Evolutionary conservation across 2,797 vertebrate genomes (phyloP), one percentile per base, ranked within the genome.

Genomic region (Sternarchorhynchus goeldii): DNA sequence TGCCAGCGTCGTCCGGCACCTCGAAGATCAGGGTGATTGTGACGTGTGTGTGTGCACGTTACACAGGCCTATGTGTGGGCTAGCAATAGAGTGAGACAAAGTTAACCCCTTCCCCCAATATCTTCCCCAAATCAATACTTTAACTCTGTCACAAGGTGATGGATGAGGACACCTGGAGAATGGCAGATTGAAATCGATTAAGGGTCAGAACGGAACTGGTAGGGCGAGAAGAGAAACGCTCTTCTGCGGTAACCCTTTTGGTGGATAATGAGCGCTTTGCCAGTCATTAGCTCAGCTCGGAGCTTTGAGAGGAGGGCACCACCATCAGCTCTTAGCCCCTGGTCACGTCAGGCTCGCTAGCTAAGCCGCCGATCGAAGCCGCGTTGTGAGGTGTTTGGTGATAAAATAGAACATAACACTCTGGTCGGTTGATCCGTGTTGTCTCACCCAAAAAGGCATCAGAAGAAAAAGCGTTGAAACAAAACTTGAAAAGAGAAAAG

Each of bases 231-330:
- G 81, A 84, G 36, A 87, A 83, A 90, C 78, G 87, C 88, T 91
- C 76, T 77, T 59, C 63, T 68, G 81, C 75, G 87, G 86, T 78
- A 20, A 72, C 80, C 73, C 83, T 81, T 45, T 25, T 41, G 69
- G 83, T 14, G 12, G 39, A 81, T 84, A 85, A 91, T 92, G 89
- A 88, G 91, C 92, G 84, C 63, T 79, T 81, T 87, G 83, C 82
- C 88, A 87, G 90, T 87, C 77, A 82, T 88, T 85, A 86, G 86
- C 81, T 77, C 77, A 68, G 84, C 81, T 88, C 89, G 88, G 86
- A 87, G 76, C 85, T 90, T 90, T 90, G 77, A 71, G 64, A 84
- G 88, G 85, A 89, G 87, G 84, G 85, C 85, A 83, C 89, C 83
- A 84, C 41, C 14, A 45, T 17, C 45, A 59, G 86, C 86, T 78